Evolutionary conservation across 2,797 vertebrate genomes (phyloP).

Genomic region (Scyliorhinus canicula): DNA sequence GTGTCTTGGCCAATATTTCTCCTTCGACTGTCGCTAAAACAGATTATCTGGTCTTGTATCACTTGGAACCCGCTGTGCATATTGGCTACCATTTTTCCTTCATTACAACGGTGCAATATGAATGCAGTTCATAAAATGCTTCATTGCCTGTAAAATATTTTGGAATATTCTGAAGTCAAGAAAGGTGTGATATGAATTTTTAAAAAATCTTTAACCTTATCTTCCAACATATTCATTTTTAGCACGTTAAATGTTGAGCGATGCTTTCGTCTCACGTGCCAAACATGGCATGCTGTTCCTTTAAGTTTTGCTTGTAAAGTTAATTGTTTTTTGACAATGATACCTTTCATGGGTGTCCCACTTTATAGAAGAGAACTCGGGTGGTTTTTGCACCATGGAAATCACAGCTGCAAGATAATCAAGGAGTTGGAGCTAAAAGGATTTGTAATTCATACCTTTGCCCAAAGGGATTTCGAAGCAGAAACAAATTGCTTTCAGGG

Average conservation of each 20-base stretch:
- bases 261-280: not conserved
- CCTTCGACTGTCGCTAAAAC: not conserved
- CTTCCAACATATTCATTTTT: not conserved
- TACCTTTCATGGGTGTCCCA: not conserved
- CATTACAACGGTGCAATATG: not conserved
- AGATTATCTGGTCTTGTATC: not conserved
- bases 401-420: not conserved
- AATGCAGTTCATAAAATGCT: not conserved
- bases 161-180: not conserved
- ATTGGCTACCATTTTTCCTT: not conserved
- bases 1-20: not conserved
- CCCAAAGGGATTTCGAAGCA: constrained; percentile 1
- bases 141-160: not conserved
- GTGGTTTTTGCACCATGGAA: not conserved
- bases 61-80: not conserved
- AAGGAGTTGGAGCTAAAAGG: not conserved
- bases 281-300: not conserved
- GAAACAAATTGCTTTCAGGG: not conserved
- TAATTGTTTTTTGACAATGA: not conserved
- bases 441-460: constrained; percentile 32
- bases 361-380: not conserved
- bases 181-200: not conserved
- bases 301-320: not conserved
- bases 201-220: not conserved
- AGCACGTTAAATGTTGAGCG: not conserved